Percentiles rank a stretch among this genome's conserved stretches.
These are phyloP conservation scores for Apamea crenata DNA, from an alignment of 2,888 invertebrate genomes.

Conservation along the genomic window DNA sequence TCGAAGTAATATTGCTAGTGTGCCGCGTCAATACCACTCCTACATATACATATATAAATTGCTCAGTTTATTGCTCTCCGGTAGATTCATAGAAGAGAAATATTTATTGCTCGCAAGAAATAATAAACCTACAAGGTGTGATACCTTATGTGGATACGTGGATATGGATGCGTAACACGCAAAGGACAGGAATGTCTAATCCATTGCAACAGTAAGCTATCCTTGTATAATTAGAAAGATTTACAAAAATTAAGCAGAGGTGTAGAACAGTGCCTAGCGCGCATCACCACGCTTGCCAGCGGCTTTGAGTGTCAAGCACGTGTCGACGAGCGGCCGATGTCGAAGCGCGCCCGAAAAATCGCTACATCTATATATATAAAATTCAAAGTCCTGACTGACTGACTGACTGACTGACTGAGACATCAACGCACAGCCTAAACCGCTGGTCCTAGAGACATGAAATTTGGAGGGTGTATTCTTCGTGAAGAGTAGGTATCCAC, in stretches of 20 bases:
- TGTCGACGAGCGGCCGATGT: background rate
- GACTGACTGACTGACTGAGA: too few species aligned
- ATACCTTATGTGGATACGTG: background rate
- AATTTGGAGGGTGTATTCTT: too few species aligned
- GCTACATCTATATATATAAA: too few species aligned
- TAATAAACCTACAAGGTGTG: background rate
- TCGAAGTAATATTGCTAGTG: slow-evolving; percentile 9
- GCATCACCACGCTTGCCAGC: background rate
- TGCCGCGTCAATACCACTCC: background rate
- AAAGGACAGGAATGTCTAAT: background rate
- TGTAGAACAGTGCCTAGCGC: background rate
- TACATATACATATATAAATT: background rate
- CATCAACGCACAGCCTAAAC: too few species aligned
- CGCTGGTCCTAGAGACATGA: too few species aligned
- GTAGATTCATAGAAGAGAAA: background rate
- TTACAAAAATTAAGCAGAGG: background rate
- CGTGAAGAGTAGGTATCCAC: too few species aligned
- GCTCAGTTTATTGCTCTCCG: slow-evolving; percentile 7
- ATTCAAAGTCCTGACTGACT: too few species aligned
- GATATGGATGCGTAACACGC: background rate
- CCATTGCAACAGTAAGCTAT: background rate
- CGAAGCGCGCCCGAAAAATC: background rate
- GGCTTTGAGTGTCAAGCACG: background rate
- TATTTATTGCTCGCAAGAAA: slow-evolving; percentile 7
- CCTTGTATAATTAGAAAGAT: background rate